These are phyloP conservation scores for Eupithecia dodoneata DNA, from an alignment of 2,888 invertebrate genomes.

Conservation along the genomic window DNA sequence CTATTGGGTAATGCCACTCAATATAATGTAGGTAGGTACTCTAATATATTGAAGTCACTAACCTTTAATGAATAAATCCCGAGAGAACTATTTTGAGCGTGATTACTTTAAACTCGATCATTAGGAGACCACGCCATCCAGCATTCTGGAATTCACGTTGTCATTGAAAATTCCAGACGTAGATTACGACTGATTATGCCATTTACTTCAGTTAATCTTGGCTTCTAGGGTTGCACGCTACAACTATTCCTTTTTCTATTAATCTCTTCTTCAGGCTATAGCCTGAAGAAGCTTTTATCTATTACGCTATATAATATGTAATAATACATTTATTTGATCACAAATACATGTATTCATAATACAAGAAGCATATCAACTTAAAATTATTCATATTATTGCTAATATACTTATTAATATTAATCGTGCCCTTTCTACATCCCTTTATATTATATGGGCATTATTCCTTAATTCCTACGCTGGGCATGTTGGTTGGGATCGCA, in stretches of 20 bases:
- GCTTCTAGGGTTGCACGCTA: background rate
- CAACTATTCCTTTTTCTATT: background rate
- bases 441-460: background rate
- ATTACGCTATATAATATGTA: too few relatives aligned
- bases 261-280: background rate
- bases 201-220: slow-evolving; percentile 13
- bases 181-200: background rate
- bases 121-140: slow-evolving; percentile 29
- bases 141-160: slow-evolving; percentile 14
- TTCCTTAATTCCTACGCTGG: background rate
- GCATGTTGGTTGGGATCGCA: background rate
- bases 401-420: too few relatives aligned
- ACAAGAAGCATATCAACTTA: too few relatives aligned
- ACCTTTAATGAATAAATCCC: slow-evolving; percentile 23
- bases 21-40: slow-evolving; percentile 3
- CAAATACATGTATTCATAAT: too few relatives aligned
- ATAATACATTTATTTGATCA: too few relatives aligned
- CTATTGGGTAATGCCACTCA: background rate
- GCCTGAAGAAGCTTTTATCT: background rate
- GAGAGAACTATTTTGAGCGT: slow-evolving; percentile 19
- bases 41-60: slow-evolving; percentile 11
- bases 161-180: slow-evolving; percentile 10
- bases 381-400: too few relatives aligned
- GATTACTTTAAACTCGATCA: slow-evolving; percentile 27
- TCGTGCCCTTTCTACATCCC: too few relatives aligned